These are phyloP conservation scores for Matsumyia berberina DNA, from an alignment of 2,888 invertebrate species.

Conservation along the genomic window DNA sequence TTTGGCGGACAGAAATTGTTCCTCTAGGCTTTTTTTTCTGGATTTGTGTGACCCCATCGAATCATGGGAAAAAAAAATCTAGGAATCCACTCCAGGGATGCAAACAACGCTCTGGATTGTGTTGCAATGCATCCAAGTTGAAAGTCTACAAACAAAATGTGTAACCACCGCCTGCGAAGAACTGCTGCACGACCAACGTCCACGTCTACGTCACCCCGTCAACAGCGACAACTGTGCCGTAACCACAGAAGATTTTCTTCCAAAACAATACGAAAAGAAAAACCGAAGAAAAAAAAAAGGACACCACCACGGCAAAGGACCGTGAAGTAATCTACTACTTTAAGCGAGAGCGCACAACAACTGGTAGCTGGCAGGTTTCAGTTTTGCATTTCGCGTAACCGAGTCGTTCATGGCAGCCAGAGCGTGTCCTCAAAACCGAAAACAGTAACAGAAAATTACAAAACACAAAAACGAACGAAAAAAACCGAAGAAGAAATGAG, in stretches of 20 bases:
- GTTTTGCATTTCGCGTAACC: constrained; percentile 70
- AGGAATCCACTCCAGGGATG: constrained; percentile 21
- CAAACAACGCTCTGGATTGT: constrained; percentile 18
- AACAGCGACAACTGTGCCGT: constrained; percentile 22
- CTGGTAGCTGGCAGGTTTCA: constrained; percentile 49
- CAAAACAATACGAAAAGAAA: constrained; percentile 50
- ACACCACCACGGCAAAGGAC: constrained; percentile 61
- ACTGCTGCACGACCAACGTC: constrained; percentile 67
- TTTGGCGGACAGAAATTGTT: constrained; percentile 1
- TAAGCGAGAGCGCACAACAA: constrained; percentile 42
- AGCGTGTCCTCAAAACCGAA: constrained; percentile 68
- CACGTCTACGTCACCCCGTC: constrained; percentile 40
- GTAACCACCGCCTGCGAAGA: constrained; percentile 56
- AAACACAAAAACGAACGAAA: constrained; percentile 30
- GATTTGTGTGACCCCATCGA: constrained; percentile 34
- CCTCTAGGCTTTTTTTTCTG: constrained; percentile 33
- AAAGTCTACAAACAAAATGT: constrained; percentile 47
- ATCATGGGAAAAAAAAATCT: constrained; percentile 15
- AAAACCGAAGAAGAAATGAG: constrained; percentile 31
- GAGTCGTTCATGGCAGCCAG: constrained; percentile 63
- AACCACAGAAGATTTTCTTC: constrained; percentile 47
- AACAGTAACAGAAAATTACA: constrained; percentile 56
- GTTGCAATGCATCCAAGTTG: constrained; percentile 36
- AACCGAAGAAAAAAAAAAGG: constrained; percentile 36
- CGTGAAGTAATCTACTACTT: constrained; percentile 63